Percentiles rank a stretch among this genome's conserved stretches.
Conservation (phyloP, 2,888 invertebrate species). For the Trachelus iudaicus region DNA sequence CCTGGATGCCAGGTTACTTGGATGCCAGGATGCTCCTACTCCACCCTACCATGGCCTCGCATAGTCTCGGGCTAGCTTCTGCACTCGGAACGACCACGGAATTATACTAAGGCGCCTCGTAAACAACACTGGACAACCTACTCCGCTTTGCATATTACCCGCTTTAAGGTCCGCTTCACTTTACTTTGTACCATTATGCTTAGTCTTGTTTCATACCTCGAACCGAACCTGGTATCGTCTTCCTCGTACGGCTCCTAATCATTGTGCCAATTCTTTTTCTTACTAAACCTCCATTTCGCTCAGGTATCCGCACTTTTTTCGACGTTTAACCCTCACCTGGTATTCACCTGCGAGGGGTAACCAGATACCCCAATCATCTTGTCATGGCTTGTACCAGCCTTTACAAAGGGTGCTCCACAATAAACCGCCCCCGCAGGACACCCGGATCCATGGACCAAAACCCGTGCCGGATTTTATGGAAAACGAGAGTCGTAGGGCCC, state of each 20-base stretch:
- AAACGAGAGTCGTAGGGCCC: not conserved
- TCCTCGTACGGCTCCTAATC: not conserved
- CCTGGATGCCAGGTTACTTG: conserved; percentile 36
- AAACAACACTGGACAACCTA: not conserved
- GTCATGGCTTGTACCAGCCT: conserved; percentile 58
- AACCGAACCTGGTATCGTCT: not conserved
- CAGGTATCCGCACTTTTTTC: conserved; percentile 30
- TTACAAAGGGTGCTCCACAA: conserved; percentile 60
- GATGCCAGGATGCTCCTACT: not conserved
- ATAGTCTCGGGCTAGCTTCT: not conserved
- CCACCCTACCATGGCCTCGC: not conserved
- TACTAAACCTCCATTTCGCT: not conserved
- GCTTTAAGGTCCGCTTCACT: not conserved
- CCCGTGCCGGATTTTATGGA: not conserved
- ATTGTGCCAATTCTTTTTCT: not conserved
- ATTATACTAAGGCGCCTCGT: not conserved
- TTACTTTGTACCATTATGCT: not conserved
- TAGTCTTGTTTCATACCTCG: not conserved
- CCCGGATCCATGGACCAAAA: not conserved
- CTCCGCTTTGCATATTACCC: not conserved
- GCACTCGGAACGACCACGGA: not conserved
- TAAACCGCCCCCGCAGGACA: conserved; percentile 61
- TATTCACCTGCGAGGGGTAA: conserved; percentile 53
- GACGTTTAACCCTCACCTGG: conserved; percentile 44
- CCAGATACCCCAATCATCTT: conserved; percentile 61